A percentile compares a stretch with the other conserved stretches of the same genome.
Evolutionary conservation across 2,797 vertebrate genomes (phyloP).

Genomic region (Cyprinella venusta): DNA sequence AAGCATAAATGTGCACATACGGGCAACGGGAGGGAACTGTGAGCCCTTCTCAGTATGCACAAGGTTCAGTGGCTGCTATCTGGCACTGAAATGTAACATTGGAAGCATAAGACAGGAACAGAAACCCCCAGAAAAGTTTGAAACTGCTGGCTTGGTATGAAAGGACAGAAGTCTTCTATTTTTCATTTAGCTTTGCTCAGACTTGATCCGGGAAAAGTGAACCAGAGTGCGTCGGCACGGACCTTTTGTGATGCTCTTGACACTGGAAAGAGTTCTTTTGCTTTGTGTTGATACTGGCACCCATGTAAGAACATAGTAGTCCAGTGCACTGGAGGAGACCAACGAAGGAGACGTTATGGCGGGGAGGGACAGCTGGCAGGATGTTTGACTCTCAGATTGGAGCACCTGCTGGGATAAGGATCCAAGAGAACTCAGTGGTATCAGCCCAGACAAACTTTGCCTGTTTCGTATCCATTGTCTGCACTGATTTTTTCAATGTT

Average conservation of each 20-base stretch:
- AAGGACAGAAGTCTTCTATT: conserved; percentile 67
- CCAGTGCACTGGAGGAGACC: conserved; percentile 13
- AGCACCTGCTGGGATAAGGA: conserved; percentile 62
- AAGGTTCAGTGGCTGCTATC: conserved; percentile 83
- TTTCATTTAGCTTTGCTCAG: conserved; percentile 57
- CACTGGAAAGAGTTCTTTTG: conserved; percentile 62
- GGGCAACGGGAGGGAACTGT: conserved; percentile 60
- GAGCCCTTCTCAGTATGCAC: conserved; percentile 79
- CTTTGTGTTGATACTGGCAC: conserved; percentile 65
- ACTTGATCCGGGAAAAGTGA: conserved; percentile 40
- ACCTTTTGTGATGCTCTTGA: conserved; percentile 40
- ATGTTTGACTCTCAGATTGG: conserved; percentile 61
- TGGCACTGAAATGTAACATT: conserved; percentile 78
- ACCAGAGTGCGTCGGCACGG: conserved; percentile 38
- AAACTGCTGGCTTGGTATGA: conserved; percentile 65
- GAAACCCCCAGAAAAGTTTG: conserved; percentile 73
- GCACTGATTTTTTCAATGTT: conserved; percentile 81
- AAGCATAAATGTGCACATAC: conserved; percentile 74
- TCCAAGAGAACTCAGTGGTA: conserved; percentile 62
- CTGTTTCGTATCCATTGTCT: conserved; percentile 80
- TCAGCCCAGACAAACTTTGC: conserved; percentile 68
- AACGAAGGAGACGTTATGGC: not conserved
- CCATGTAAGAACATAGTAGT: conserved; percentile 61
- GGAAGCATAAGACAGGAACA: conserved; percentile 71
- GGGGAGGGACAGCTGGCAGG: conserved; percentile 65